Evolutionary conservation across 1,140 invertebrate species (phyloP).

Genomic region (Drosophila dunni): DNA sequence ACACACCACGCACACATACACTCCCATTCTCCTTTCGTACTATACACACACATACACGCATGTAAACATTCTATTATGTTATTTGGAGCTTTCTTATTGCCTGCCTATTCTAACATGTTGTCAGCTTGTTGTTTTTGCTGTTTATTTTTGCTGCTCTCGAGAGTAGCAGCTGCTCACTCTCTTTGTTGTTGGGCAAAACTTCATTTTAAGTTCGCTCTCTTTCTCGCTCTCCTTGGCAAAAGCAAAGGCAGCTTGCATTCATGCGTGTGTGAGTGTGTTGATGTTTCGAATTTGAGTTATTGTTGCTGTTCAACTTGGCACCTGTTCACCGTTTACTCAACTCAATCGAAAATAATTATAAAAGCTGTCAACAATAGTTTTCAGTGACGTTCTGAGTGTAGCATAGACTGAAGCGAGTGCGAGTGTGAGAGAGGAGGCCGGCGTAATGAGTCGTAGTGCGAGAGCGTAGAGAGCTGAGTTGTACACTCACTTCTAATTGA

Average conservation of each 20-base stretch:
- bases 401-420: not conserved
- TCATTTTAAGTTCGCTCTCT: constrained; percentile 37
- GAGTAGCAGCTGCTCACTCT: not conserved
- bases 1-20: constrained; percentile 7
- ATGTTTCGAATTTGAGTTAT: constrained; percentile 18
- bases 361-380: constrained; percentile 67
- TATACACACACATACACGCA: not conserved
- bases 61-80: constrained; percentile 31
- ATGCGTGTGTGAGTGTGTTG: constrained; percentile 6
- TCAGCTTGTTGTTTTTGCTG: constrained; percentile 18
- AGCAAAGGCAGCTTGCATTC: not conserved
- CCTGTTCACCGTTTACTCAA: constrained; percentile 44
- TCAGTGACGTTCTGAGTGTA: constrained; percentile 41
- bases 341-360: constrained; percentile 34
- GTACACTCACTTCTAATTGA: constrained; percentile 13
- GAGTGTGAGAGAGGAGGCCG: not conserved
- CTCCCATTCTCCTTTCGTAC: not conserved
- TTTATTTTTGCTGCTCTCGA: constrained; percentile 13
- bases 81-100: constrained; percentile 25
- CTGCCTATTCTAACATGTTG: constrained; percentile 29
- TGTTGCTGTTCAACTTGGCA: constrained; percentile 45
- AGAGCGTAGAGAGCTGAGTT: constrained; percentile 9
- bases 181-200: constrained; percentile 21
- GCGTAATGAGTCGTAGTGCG: not conserved
- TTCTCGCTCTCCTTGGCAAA: constrained; percentile 21